Evolutionary conservation across 2,113 vertebrate species (phyloP).

Genomic region (Polyodon spathula): DNA sequence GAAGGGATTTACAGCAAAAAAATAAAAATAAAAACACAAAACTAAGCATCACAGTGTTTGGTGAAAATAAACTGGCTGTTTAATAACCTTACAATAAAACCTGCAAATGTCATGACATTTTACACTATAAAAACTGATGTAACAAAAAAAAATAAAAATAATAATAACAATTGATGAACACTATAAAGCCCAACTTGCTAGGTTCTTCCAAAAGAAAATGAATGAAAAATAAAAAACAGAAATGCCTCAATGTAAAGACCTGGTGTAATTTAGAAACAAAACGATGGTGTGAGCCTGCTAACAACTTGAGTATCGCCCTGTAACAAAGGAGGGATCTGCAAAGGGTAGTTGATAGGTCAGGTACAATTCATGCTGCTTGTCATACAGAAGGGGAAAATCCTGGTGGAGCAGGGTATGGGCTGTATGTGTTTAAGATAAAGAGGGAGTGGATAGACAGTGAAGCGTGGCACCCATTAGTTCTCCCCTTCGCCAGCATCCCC

Average conservation of each 20-base stretch:
- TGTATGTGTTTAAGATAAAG: constrained; percentile 77
- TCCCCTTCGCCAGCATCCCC: constrained; percentile 84
- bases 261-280: constrained; percentile 20
- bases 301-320: constrained; percentile 55
- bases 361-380: constrained; percentile 84
- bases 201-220: too few species aligned
- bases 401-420: constrained; percentile 49
- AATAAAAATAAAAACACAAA: constrained; percentile 40
- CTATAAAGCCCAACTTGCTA: constrained; percentile 46
- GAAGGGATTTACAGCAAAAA: constrained; percentile 10
- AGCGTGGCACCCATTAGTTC: constrained; percentile 82
- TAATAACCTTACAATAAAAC: constrained; percentile 42
- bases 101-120: constrained; percentile 56
- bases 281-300: constrained; percentile 53
- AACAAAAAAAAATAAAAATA: neutral
- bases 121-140: constrained; percentile 23
- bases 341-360: constrained; percentile 42
- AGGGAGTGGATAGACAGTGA: constrained; percentile 72
- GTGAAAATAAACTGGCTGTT: constrained; percentile 66
- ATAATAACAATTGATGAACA: constrained; percentile 49
- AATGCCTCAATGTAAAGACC: constrained; percentile 10
- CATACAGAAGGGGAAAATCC: constrained; percentile 80
- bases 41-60: constrained; percentile 62
- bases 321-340: constrained; percentile 37
- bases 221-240: constrained; percentile 29